Conservation (phyloP, 2,113 vertebrate species). For the Malurus melanocephalus region DNA sequence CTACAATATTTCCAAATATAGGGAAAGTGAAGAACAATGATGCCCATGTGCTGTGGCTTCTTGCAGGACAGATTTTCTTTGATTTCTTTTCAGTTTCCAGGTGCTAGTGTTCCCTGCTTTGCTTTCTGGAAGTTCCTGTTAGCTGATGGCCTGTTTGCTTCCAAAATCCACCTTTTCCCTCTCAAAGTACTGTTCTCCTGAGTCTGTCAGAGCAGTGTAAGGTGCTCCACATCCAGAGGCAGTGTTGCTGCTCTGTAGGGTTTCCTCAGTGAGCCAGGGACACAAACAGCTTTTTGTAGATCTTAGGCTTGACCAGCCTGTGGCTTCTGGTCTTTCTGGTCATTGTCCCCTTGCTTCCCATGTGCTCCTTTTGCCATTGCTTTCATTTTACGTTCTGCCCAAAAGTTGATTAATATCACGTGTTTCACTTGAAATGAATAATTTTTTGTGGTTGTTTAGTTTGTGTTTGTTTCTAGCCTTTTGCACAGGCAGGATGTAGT, state of each 20-base stretch:
- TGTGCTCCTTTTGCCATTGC: neutral
- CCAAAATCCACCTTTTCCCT: neutral
- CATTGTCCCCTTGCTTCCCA: neutral
- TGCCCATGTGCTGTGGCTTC: neutral
- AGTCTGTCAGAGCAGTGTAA: neutral
- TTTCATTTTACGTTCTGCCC: neutral
- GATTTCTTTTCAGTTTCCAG: neutral
- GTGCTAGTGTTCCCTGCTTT: neutral
- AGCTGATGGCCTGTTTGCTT: neutral
- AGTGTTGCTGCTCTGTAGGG: neutral
- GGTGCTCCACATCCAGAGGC: neutral
- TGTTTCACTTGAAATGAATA: neutral
- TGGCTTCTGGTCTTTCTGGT: neutral
- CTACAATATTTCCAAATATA: fast-evolving
- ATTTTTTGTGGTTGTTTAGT: neutral
- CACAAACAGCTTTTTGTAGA: neutral
- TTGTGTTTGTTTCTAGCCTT: neutral
- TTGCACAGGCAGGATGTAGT: neutral
- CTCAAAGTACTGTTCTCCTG: neutral
- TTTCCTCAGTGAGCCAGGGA: neutral
- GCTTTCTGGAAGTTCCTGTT: neutral
- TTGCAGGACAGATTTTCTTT: neutral
- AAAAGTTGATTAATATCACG: neutral
- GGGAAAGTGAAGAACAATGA: fast-evolving
- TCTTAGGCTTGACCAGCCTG: neutral